Percentiles rank a stretch among this genome's conserved stretches.
These are phyloP conservation scores for Cochlearius cochlearius DNA, from an alignment of 2,113 vertebrate species.

Conservation along the genomic window DNA sequence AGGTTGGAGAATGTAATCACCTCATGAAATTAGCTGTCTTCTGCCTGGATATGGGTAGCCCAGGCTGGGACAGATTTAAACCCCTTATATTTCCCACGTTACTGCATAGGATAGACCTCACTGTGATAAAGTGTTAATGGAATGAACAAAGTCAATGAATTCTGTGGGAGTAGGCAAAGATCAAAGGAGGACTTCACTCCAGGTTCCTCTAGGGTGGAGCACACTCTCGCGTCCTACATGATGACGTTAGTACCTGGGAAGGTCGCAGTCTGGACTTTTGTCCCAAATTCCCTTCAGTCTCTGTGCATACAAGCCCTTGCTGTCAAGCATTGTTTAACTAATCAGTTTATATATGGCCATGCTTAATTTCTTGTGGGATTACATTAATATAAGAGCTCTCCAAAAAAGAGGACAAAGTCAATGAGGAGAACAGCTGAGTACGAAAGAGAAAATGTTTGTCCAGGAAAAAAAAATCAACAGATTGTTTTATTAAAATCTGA, in stretches of 20 bases:
- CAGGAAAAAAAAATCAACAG: neutral
- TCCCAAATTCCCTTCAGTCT: neutral
- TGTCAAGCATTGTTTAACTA: slow-evolving; percentile 15
- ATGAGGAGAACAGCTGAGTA: neutral
- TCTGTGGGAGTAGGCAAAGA: neutral
- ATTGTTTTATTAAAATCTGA: neutral
- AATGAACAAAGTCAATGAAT: neutral
- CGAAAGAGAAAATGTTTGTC: neutral
- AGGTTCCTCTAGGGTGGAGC: neutral
- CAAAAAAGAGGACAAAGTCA: neutral
- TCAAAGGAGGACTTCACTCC: neutral
- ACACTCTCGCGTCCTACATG: neutral
- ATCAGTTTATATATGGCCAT: neutral
- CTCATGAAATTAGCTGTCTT: neutral
- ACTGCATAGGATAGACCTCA: neutral
- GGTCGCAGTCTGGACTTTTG: neutral
- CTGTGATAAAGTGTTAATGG: neutral
- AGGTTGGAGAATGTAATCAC: neutral
- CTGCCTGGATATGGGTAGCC: neutral
- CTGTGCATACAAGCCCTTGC: neutral
- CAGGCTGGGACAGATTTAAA: neutral
- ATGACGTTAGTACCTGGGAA: neutral
- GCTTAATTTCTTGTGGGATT: slow-evolving; percentile 53
- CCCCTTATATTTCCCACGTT: neutral
- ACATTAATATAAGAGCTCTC: neutral